phyloP scores from a whole-genome alignment of 2,797 vertebrate species.

The Alosa sapidissima region DNA sequence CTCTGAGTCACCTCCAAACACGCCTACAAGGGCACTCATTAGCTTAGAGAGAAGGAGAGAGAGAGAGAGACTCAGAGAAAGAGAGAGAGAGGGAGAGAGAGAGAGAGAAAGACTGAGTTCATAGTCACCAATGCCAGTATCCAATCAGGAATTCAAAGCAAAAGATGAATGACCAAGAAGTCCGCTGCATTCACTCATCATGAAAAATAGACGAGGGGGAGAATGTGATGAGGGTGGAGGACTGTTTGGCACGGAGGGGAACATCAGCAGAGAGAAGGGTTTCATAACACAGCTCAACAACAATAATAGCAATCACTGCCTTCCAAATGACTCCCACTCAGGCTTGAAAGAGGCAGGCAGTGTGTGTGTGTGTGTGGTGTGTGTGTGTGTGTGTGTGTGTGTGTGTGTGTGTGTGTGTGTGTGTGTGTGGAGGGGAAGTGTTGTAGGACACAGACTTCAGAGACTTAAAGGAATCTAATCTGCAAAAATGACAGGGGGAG shows the following conservation, averaged over 20 bases:
- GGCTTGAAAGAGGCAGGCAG: background rate
- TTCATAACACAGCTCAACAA: background rate
- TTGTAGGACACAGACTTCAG: too few relatives aligned
- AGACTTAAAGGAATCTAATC: background rate
- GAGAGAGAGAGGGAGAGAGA: slow-evolving; percentile 23
- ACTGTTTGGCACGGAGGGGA: background rate
- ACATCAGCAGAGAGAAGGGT: background rate
- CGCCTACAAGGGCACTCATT: background rate
- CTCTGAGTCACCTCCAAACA: background rate
- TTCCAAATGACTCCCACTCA: background rate
- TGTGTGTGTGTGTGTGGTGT: too few relatives aligned
- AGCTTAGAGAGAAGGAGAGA: slow-evolving; percentile 13
- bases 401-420: too few relatives aligned
- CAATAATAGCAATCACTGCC: background rate
- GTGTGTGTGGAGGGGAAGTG: too few relatives aligned
- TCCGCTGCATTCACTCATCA: background rate
- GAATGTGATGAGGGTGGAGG: background rate
- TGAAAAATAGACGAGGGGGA: background rate
- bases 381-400: too few relatives aligned
- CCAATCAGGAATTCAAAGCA: background rate
- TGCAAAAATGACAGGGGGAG: background rate
- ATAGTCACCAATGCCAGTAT: background rate
- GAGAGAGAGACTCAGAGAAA: slow-evolving; percentile 21
- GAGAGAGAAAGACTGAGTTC: slow-evolving; percentile 22
- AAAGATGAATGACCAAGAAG: background rate